Evolutionary conservation across 53 echinoderm and acorn worm species (phyloP), one percentile per base, ranked within the genome.

Genomic region (Actinopyga echinites): DNA sequence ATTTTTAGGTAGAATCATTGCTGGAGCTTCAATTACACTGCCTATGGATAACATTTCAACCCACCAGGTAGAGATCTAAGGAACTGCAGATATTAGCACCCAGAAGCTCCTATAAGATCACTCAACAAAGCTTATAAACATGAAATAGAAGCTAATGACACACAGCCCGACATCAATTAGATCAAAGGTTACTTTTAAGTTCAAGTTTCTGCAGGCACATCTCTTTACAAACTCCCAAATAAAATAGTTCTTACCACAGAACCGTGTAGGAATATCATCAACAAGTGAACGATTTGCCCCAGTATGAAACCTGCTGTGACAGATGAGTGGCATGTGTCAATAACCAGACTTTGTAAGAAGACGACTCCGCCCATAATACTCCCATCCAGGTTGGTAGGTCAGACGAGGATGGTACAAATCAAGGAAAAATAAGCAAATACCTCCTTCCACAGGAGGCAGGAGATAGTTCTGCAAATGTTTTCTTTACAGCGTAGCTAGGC

Each of bases 261-360:
- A n/a, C 34, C 1, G 69, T 69, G 69, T 26, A 69, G 44, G 69
- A 69, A 69, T 42, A 69, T 44, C 42, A 40, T 69, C 44, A 40
- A 69, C 69, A 40, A 69, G 69, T 69, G 69, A 69, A 67, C 34
- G 32, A 34, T 67, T 67, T 22, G 68, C 68, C 68, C 68, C 9
- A 21, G 68, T 36, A 21, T 22, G 38, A 38, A 22, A n/a, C 31
- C 1, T 21, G 63, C 23, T 25, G 10, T 19, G 55, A 75, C 30
- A 44, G 23, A 2, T 44, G 75, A 75, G 22, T 75, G 75, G 52
- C 75, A 75, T 22, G 43, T 52, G 75, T 54, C 75, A 75, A 45
- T 75, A 43, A 75, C 26, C 44, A 24, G 15, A 26, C 23, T 23
- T 43, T 21, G 45, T 45, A 8, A 30, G 38, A 38, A 22, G 10